phyloP scores from a whole-genome alignment of 64 coral and sea anemone genomes.

The Montipora efflorescens region DNA sequence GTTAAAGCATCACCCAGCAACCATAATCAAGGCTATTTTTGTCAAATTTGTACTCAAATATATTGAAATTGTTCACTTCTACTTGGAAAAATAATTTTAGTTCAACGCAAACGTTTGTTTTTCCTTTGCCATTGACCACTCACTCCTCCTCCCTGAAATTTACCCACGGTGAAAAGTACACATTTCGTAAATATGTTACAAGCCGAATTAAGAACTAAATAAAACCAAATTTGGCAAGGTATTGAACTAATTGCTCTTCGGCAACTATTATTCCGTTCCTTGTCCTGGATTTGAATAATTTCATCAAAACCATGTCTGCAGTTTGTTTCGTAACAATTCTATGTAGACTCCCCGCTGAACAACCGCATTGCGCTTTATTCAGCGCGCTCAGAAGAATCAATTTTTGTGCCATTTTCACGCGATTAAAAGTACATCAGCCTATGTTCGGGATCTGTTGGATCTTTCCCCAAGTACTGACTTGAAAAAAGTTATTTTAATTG shows the following conservation, averaged over 20 bases:
- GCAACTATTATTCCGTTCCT: conserved; percentile 2
- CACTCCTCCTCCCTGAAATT: neutral
- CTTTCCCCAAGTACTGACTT: neutral
- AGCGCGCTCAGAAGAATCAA: neutral
- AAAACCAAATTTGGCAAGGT: neutral
- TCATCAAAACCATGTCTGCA: neutral
- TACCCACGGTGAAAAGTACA: neutral
- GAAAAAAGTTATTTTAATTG: neutral
- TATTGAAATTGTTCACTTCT: neutral
- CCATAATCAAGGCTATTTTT: neutral
- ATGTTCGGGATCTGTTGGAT: neutral
- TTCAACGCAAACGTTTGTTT: neutral
- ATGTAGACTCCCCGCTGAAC: neutral
- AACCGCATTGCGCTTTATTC: conserved; percentile 1
- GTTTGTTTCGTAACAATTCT: conserved; percentile 13
- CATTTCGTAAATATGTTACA: no score
- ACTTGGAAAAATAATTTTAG: neutral
- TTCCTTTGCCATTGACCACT: neutral
- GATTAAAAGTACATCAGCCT: neutral
- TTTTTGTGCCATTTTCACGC: neutral
- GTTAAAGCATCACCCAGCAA: conserved; percentile 6
- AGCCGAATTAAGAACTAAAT: neutral
- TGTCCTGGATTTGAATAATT: neutral
- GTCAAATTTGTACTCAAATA: neutral
- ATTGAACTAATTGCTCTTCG: neutral